Evolutionary conservation across 2,888 invertebrate genomes (phyloP), one percentile per base, ranked within the genome.

Genomic region (Andrena chrysosceles): DNA sequence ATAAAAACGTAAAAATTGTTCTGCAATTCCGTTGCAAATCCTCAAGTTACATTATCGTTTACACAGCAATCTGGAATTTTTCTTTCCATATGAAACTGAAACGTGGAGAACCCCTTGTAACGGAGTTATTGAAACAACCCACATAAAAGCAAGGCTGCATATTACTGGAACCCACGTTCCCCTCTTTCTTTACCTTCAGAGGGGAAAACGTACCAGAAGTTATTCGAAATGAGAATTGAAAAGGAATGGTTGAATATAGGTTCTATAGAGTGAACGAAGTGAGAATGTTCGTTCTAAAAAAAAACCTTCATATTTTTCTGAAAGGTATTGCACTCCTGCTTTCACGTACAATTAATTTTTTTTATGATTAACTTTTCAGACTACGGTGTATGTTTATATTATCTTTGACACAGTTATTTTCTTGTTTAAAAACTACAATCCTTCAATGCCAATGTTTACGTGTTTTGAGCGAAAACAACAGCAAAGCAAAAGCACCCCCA

Each of bases 81-180:
- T 23, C 56, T 4, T 56, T 56, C 23, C 56, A 23, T 56, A 56
- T 56, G 13, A 23, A 56, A 56, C 56, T 56, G 56, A 56, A 56
- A 56, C 23, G 56, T 13, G 23, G 56, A 56, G 23, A 4, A 20
- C 23, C 26, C 56, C 23, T 54, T 56, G 56, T 56, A 26, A 56
- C 56, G 8, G 56, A 56, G 23, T 56, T 56, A 56, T 56, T 56
- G 56, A 56, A 56, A 56, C 10, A 56, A 56, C 56, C 56, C 56
- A 26, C 23, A 56, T 56, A 56, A 56, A 23, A 26, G 56, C 31
- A 62, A 6, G n/a, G 62, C 29, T 31, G 72, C 20, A 52, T 54
- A 63, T 33, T 42, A 63, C 35, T 42, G 64, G 16, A 35, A 62
- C 56, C n/a, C 56, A 63, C 52, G 20, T 52, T n/a, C 23, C 56